These are phyloP conservation scores for Psilopsiagon aymara DNA, from an alignment of 2,113 vertebrate genomes.

Conservation along the genomic window DNA sequence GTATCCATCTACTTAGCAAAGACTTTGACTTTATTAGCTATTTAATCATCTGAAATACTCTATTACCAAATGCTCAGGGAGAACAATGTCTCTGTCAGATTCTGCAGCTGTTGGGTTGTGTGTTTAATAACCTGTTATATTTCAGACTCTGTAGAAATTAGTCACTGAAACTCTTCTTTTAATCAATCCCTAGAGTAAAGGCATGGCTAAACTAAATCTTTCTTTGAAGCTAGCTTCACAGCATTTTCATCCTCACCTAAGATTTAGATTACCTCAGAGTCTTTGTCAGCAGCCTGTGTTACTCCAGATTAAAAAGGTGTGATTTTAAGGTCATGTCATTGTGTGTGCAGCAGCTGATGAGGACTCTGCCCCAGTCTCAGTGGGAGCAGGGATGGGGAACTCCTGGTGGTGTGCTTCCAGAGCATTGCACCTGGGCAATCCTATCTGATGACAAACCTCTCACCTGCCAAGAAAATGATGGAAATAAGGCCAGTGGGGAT, in stretches of 20 bases:
- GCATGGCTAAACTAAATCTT: neutral
- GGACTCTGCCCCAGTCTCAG: neutral
- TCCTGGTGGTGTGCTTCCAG: neutral
- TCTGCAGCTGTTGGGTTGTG: neutral
- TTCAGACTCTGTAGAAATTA: slow-evolving; percentile 3
- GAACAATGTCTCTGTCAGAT: slow-evolving; percentile 35
- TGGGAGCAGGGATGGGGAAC: neutral
- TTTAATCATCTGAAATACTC: slow-evolving; percentile 41
- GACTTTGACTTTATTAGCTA: slow-evolving; percentile 35
- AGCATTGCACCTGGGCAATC: fast-evolving
- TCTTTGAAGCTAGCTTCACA: neutral
- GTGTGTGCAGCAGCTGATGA: neutral
- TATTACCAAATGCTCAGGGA: slow-evolving; percentile 18
- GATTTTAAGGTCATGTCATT: neutral
- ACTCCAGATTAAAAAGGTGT: neutral
- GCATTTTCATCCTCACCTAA: neutral
- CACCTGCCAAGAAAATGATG: neutral
- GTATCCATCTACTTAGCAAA: slow-evolving; percentile 37
- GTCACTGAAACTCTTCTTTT: neutral
- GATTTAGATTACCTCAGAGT: neutral
- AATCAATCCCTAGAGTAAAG: neutral
- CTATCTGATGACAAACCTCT: neutral
- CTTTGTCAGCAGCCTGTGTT: neutral
- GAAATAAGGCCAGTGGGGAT: neutral
- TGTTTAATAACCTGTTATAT: slow-evolving; percentile 45